phyloP scores from a whole-genome alignment of 2,113 vertebrate genomes.

The Neoarius graeffei region DNA sequence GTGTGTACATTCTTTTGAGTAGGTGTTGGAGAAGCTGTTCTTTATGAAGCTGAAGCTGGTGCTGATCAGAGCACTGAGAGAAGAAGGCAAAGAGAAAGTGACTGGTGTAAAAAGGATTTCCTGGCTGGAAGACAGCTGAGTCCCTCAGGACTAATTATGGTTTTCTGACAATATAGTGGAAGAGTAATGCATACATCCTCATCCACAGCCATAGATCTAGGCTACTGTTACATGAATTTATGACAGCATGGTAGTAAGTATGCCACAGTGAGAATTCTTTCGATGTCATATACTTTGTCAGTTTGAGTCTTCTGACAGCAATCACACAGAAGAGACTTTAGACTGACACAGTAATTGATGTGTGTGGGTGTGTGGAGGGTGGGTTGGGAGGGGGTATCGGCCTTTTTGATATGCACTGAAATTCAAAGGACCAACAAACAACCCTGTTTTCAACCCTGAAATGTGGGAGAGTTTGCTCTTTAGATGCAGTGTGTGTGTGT shows the following conservation, averaged over 20 bases:
- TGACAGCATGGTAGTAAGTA: slow-evolving; percentile 9
- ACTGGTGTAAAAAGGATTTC: slow-evolving; percentile 51
- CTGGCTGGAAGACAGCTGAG: slow-evolving; percentile 49
- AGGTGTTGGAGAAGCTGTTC: slow-evolving; percentile 49
- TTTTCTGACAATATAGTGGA: slow-evolving; percentile 45
- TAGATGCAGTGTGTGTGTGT: slow-evolving; percentile 15
- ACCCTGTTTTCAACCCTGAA: background rate
- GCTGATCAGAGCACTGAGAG: slow-evolving; percentile 37
- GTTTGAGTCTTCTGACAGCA: background rate
- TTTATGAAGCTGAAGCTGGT: slow-evolving; percentile 48
- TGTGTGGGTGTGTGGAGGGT: too few relatives aligned
- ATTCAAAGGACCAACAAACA: slow-evolving; percentile 1
- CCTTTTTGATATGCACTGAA: background rate
- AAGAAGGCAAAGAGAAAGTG: slow-evolving; percentile 38
- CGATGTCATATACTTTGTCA: background rate
- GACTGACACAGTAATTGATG: too few relatives aligned
- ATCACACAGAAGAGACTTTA: background rate
- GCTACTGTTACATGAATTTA: slow-evolving; percentile 34
- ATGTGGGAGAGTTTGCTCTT: background rate
- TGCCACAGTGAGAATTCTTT: background rate
- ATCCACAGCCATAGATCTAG: slow-evolving; percentile 25
- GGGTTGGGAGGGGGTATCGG: background rate
- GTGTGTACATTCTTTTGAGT: slow-evolving; percentile 7
- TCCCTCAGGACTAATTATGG: slow-evolving; percentile 49
- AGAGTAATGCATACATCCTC: slow-evolving; percentile 21